These are phyloP conservation scores for Rhamnusium bicolor DNA, from an alignment of 2,888 invertebrate genomes.

Conservation along the genomic window DNA sequence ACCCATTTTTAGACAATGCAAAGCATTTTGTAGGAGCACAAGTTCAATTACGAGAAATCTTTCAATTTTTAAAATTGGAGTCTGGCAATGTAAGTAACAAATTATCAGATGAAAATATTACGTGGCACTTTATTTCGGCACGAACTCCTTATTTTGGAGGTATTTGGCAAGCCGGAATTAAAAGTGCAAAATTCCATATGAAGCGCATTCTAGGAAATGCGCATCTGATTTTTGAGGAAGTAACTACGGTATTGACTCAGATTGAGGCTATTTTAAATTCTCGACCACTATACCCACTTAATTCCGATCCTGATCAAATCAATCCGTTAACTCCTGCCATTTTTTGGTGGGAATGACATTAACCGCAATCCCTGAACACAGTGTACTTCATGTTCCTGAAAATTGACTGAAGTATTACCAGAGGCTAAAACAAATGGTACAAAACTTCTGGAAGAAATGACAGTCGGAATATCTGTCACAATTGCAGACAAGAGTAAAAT, in stretches of 20 bases:
- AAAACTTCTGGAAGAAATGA: too few species aligned
- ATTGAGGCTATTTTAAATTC: slow-evolving; percentile 22
- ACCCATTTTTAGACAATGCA: slow-evolving; percentile 25
- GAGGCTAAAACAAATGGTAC: too few species aligned
- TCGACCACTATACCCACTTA: slow-evolving; percentile 3
- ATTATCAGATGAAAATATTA: too few species aligned
- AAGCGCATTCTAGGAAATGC: slow-evolving; percentile 7
- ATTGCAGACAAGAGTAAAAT: background rate
- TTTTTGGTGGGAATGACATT: slow-evolving; percentile 12
- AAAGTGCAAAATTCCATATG: slow-evolving; percentile 6
- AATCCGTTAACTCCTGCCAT: slow-evolving; percentile 17
- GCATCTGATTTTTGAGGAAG: slow-evolving; percentile 11
- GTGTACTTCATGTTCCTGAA: too few species aligned
- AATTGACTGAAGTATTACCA: too few species aligned
- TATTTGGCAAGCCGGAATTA: slow-evolving; percentile 15
- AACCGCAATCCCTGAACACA: too few species aligned
- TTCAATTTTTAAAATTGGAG: background rate
- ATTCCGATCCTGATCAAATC: slow-evolving; percentile 16
- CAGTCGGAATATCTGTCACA: slow-evolving; percentile 1
- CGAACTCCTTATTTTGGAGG: slow-evolving; percentile 25
- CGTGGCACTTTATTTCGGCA: slow-evolving; percentile 15
- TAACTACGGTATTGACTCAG: slow-evolving; percentile 2
- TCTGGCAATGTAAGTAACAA: background rate
- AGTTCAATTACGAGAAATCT: background rate
- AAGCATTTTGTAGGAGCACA: slow-evolving; percentile 15